Base-by-base conservation (phyloP, 2,113 vertebrate species). In the Prietella phreatophila region DNA sequence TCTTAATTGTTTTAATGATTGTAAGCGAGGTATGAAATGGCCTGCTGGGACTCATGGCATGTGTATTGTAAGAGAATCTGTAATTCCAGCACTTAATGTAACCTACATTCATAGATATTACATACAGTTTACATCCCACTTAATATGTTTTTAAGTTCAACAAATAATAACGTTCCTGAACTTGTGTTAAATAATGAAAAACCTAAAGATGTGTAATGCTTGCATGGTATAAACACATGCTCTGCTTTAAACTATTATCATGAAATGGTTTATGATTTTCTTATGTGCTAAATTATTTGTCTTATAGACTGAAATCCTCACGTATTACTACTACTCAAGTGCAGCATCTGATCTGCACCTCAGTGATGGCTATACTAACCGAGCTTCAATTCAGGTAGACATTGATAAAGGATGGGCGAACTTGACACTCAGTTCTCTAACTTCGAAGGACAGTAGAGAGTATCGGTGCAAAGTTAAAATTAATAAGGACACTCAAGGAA, bases 391-490 rank as follows among this genome's bases (percentile, higher is more conserved):
- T n/a, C 78, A 89, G 0, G 0, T 63, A 0, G 42, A 93, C 13
- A 0, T 93, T 33, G 0, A 0, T 0, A 5, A 3, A 0, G 92
- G 94, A 71, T 89, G 39, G 47, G 91, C 86, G 2, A 0, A 93
- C 85, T 67, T 96, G 53, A 85, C 83, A 27, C 79, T 96, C 3
- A 7, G 0, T 2, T 83, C 84, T 14, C 73, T 94, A 85, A 89
- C 67, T 0, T 83, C 90, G 0, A 0, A 0, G 0, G 93, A 95
- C 55, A 93, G 93, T 58, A 91, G 82, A 30, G 0, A 0, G 0
- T 95, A 90, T 85, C 65, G 90, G 82, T 95, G 95, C 63, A 86
- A 42, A 0, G 36, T 94, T 22, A 19, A n/a, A 33, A 91, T 92
- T n/a, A 78, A 75, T 0, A 0, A 0, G 0, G 95, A 95, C 0